A percentile compares a stretch with the other conserved stretches of the same genome.
Conservation (phyloP, 2,797 vertebrate genomes). For the Pseudochaenichthys georgianus region DNA sequence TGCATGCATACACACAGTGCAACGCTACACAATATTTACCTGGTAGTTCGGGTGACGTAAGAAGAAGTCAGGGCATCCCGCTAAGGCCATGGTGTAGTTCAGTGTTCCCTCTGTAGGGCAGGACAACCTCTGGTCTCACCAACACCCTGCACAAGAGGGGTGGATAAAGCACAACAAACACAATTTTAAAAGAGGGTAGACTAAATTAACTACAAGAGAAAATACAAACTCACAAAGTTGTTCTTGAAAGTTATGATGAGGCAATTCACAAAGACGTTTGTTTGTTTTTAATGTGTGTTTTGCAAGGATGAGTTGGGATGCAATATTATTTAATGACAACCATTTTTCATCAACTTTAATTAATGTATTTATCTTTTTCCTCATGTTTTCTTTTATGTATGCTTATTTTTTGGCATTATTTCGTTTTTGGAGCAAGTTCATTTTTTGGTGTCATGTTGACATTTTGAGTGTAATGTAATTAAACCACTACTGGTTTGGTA, state of each 20-base stretch:
- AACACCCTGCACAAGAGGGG: constrained; percentile 51
- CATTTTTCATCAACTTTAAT: no score
- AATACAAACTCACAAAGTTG: not conserved
- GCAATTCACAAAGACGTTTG: not conserved
- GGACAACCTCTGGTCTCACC: constrained; percentile 57
- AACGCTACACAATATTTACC: constrained; percentile 76
- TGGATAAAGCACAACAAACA: constrained; percentile 18
- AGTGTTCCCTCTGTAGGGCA: constrained; percentile 49
- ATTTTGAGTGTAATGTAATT: no score
- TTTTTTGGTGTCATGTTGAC: no score
- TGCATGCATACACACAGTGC: not conserved
- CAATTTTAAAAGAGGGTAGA: constrained; percentile 3
- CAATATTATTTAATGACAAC: no score
- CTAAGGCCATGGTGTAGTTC: constrained; percentile 89
- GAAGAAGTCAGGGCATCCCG: constrained; percentile 93
- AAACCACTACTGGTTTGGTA: no score
- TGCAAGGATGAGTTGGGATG: no score
- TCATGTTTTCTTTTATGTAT: no score
- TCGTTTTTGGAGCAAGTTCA: no score
- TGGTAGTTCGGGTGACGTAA: constrained; percentile 91
- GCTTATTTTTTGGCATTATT: no score
- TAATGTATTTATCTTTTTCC: no score
- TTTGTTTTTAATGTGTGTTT: no score
- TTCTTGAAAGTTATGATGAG: not conserved
- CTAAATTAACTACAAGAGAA: not conserved